Evolutionary conservation across 2,888 invertebrate genomes (phyloP), one percentile per base, ranked within the genome.

Genomic region (Rhagonycha lutea): DNA sequence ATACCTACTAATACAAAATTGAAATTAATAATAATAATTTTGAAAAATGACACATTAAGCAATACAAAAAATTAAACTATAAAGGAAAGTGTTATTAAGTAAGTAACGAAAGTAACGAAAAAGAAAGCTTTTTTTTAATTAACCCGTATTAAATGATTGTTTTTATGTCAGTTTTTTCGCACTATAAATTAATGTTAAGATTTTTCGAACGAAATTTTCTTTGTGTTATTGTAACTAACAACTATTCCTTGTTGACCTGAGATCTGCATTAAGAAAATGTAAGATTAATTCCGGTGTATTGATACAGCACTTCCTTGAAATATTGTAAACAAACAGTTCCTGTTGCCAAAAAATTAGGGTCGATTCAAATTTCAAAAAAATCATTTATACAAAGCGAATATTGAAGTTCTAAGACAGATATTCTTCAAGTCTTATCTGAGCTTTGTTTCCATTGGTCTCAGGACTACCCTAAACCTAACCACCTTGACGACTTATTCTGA

Each of bases 81-180:
- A 24, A 65, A 18, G 63, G 63, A 65, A 65, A 65, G 63, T 65
- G 10, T 65, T 65, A 11, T 65, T 65, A 65, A 65, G 23, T 65
- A 65, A 65, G 23, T 65, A 65, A 65, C 26, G 63, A 65, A 65
- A 65, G 63, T 65, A 47, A 65, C 63, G 26, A 65, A 65, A 65
- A 65, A 65, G 63, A 65, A 65, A 65, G 63, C 63, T 65, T 26
- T 65, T 61, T 61, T 65, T n/a, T 65, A 65, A 65, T 62, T 65
- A 65, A 26, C 26, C 26, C 26, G 26, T 10, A 18, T 65, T 65
- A 65, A 24, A 65, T 65, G 14, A 65, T 23, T 24, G 63, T 65
- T 65, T 65, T 65, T 18, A 65, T 26, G 18, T 47, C 7, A n/a
- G 47, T 65, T 65, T 65, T 18, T 65, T 23, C n/a, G n/a, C 24